A percentile compares a stretch with the other conserved stretches of the same genome.
phyloP scores from a whole-genome alignment of 2,113 vertebrate species.

The Silurus asotus region DNA sequence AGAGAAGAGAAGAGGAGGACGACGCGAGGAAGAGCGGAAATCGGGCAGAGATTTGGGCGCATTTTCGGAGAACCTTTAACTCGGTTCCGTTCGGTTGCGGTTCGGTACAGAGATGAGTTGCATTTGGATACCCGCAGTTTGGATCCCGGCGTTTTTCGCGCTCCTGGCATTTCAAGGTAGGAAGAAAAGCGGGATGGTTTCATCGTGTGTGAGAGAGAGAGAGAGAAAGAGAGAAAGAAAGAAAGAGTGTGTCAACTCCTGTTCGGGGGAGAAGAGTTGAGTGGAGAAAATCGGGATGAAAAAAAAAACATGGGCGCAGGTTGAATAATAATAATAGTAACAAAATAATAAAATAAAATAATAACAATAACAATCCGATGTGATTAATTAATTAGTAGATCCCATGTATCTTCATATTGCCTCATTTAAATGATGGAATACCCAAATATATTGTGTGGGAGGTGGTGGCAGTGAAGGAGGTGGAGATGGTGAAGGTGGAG shows the following conservation, averaged over 20 bases:
- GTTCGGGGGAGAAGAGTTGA: neutral
- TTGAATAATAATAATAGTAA: neutral
- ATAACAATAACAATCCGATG: neutral
- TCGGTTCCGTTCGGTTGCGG: conserved; percentile 9
- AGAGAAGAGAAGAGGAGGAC: conserved; percentile 15
- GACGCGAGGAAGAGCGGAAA: conserved; percentile 6
- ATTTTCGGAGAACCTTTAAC: conserved; percentile 11
- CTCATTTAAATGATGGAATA: neutral
- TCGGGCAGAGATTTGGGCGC: neutral
- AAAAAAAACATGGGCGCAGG: no score
- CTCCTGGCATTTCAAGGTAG: conserved; percentile 58
- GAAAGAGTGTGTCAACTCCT: neutral
- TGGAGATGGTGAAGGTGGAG: neutral
- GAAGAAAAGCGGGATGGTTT: neutral
- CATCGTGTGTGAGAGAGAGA: neutral
- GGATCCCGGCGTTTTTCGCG: conserved; percentile 51
- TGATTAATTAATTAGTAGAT: neutral
- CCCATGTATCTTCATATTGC: neutral
- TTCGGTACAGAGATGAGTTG: conserved; percentile 45
- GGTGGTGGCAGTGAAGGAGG: neutral
- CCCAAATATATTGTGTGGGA: neutral
- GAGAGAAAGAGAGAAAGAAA: neutral
- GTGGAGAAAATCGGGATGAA: neutral
- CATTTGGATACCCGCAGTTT: conserved; percentile 57
- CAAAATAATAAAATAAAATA: neutral